phyloP scores from a whole-genome alignment of 2,888 invertebrate genomes.

The Melinaea marsaeus region DNA sequence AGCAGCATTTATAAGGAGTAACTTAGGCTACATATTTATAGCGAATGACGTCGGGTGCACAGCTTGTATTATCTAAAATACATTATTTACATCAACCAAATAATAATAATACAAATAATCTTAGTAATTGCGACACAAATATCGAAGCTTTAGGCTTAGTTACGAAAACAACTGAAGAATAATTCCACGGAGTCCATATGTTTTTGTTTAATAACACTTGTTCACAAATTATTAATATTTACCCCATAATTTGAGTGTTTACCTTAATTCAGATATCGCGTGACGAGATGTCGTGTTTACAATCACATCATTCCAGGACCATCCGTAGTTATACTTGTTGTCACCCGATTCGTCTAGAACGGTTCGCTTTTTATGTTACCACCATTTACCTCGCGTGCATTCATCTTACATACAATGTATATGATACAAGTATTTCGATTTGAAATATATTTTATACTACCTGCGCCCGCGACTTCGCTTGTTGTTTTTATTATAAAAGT shows the following conservation, averaged over 20 bases:
- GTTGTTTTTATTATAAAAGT: too few species aligned
- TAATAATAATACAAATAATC: constrained; percentile 15
- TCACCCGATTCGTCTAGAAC: constrained; percentile 30
- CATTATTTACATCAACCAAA: constrained; percentile 6
- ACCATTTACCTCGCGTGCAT: background rate
- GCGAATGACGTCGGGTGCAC: too few species aligned
- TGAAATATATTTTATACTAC: too few species aligned
- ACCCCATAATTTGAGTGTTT: constrained; percentile 48
- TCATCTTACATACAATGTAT: background rate
- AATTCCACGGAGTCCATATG: too few species aligned
- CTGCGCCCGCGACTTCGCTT: too few species aligned
- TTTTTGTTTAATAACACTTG: constrained; percentile 3
- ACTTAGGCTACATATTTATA: too few species aligned
- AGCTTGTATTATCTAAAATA: background rate
- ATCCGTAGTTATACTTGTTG: constrained; percentile 38
- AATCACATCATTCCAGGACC: constrained; percentile 38
- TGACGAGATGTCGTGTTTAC: constrained; percentile 39
- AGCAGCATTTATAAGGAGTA: too few species aligned
- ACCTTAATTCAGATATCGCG: constrained; percentile 52
- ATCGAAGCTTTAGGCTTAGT: constrained; percentile 11
- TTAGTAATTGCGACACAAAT: constrained; percentile 16
- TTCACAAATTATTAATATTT: constrained; percentile 21
- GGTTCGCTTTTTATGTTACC: constrained; percentile 1
- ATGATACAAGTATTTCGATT: background rate
- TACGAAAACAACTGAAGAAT: constrained; percentile 9